Evolutionary conservation across 2,888 invertebrate genomes (phyloP).

Genomic region (Tineola bisselliella): DNA sequence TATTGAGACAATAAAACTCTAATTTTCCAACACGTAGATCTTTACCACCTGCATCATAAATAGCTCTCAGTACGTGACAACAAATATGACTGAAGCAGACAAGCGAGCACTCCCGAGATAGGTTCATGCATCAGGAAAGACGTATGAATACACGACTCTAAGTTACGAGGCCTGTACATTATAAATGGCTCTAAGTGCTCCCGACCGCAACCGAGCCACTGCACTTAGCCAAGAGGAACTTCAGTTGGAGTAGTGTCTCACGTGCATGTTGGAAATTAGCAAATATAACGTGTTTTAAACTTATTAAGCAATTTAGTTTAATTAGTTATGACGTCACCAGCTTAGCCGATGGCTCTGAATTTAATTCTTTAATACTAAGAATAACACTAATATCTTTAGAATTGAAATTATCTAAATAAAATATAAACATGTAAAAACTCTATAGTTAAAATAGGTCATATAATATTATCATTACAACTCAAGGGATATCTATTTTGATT

Average conservation of each 20-base stretch:
- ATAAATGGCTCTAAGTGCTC: conserved; percentile 11
- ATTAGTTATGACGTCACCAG: background rate
- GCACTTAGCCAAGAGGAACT: conserved; percentile 12
- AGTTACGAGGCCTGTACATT: conserved; percentile 8
- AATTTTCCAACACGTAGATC: background rate
- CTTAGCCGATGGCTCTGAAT: too few species aligned
- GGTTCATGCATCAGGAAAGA: conserved; percentile 11
- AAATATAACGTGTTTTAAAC: background rate
- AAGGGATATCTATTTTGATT: too few species aligned
- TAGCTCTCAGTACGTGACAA: background rate
- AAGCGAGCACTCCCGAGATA: conserved; percentile 5
- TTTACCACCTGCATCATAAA: background rate
- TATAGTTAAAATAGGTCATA: too few species aligned
- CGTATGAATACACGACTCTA: conserved; percentile 11
- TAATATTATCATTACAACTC: too few species aligned
- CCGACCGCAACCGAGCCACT: conserved; percentile 10
- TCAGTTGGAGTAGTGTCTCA: conserved; percentile 8
- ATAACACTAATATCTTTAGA: too few species aligned
- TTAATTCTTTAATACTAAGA: too few species aligned
- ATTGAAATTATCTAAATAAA: too few species aligned
- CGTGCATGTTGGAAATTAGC: background rate
- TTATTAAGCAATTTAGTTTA: background rate
- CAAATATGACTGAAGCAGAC: background rate
- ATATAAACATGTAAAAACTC: too few species aligned
- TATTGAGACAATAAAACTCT: too few species aligned